Percentiles rank a stretch among this genome's conserved stretches.
These are phyloP conservation scores for Saturnia pavonia DNA, from an alignment of 2,888 invertebrate species.

Conservation along the genomic window DNA sequence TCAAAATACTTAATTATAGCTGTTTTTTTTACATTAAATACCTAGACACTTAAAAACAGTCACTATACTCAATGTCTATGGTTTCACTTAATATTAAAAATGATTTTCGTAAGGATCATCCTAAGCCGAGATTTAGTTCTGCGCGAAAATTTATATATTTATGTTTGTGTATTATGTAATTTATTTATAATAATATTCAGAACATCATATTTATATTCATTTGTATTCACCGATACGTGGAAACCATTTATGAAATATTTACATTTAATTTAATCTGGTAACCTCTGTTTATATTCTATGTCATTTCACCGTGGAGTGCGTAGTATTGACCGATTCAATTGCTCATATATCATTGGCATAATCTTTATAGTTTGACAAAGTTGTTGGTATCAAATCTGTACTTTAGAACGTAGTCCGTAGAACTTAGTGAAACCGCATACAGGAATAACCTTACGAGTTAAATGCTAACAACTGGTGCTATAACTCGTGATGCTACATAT, in stretches of 20 bases:
- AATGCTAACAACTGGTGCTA: not conserved
- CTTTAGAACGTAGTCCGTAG: constrained; percentile 1
- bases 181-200: not conserved
- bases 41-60: not conserved
- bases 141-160: not conserved
- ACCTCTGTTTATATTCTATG: not conserved
- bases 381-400: constrained; percentile 12
- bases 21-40: not conserved
- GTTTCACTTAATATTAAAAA: not conserved
- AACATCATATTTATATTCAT: not conserved
- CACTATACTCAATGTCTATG: not conserved
- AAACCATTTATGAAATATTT: not conserved
- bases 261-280: not conserved
- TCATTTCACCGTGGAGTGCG: not conserved
- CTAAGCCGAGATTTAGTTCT: not conserved
- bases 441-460: constrained; percentile 9
- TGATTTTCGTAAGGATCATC: not conserved
- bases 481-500: too few relatives aligned
- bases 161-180: not conserved
- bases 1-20: not conserved
- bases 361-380: not conserved
- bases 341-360: not conserved
- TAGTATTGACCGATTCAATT: not conserved
- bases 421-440: not conserved
- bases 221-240: not conserved